Percentiles rank a stretch among this genome's conserved stretches.
phyloP scores from a whole-genome alignment of 2,113 vertebrate genomes.

The Lophotis ruficrista region DNA sequence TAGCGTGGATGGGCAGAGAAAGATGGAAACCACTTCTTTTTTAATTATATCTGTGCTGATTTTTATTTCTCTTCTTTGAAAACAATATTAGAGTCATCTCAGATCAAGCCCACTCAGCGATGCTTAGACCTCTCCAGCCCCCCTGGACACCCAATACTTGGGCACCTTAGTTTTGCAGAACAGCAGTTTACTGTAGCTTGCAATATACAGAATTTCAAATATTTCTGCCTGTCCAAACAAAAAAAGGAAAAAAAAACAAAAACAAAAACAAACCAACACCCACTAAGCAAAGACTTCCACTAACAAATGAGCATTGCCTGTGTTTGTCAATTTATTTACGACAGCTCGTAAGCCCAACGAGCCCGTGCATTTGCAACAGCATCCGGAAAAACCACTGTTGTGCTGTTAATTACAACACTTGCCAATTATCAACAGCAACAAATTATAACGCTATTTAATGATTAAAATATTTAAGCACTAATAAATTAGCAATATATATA shows the following conservation, averaged over 20 bases:
- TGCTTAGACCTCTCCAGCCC: background rate
- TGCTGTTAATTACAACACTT: background rate
- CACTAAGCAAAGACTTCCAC: background rate
- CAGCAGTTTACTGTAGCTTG: background rate
- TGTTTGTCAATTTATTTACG: background rate
- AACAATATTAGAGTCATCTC: background rate
- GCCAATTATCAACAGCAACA: background rate
- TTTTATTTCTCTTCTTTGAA: background rate
- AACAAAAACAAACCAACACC: background rate
- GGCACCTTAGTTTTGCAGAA: background rate
- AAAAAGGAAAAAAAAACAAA: background rate
- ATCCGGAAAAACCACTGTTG: background rate
- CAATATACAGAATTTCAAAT: background rate
- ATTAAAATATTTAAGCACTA: background rate
- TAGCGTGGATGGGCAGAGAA: background rate
- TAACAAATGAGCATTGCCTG: background rate
- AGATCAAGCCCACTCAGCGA: background rate
- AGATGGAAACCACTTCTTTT: background rate
- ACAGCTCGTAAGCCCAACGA: background rate
- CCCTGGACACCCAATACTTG: background rate
- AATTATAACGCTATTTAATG: background rate
- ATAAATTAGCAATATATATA: background rate
- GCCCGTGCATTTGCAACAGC: background rate
- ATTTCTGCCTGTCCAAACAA: background rate
- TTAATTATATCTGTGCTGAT: background rate